Percentiles rank a stretch among this genome's conserved stretches.
These are phyloP conservation scores for Pogona vitticeps DNA, from an alignment of 2,113 vertebrate genomes.

Conservation along the genomic window DNA sequence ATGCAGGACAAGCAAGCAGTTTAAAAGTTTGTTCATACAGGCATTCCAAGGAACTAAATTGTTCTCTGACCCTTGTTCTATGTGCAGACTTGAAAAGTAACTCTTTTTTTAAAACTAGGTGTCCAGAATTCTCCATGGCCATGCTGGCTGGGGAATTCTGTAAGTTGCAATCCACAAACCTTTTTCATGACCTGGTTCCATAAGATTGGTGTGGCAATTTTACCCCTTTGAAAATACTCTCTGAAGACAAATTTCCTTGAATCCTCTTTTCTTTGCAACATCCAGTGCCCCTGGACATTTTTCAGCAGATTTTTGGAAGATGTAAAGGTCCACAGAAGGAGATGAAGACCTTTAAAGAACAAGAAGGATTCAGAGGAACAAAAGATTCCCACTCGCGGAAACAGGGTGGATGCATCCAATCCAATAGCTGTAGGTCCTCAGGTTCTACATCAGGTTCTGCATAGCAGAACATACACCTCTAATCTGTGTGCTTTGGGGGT, in stretches of 20 bases:
- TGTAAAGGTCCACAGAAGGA: not conserved
- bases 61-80: not conserved
- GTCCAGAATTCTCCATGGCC: no score
- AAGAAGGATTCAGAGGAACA: not conserved
- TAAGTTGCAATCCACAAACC: no score
- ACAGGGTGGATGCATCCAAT: not conserved
- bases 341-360: no score
- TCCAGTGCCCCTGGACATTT: no score
- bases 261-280: not conserved
- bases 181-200: no score
- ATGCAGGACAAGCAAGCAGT: not conserved
- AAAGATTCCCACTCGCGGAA: not conserved
- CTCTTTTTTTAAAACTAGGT: no score
- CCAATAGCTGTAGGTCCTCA: not conserved
- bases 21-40: not conserved
- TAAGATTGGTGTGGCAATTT: not conserved
- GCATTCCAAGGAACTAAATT: not conserved
- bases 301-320: no score
- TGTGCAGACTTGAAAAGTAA: no score
- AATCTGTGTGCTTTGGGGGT: not conserved
- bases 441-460: no score
- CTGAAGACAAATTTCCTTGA: not conserved
- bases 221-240: no score
- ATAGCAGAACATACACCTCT: not conserved
- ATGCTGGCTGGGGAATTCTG: no score